phyloP scores from a whole-genome alignment of 2,113 vertebrate genomes.

The Gasterosteus aculeatus region DNA sequence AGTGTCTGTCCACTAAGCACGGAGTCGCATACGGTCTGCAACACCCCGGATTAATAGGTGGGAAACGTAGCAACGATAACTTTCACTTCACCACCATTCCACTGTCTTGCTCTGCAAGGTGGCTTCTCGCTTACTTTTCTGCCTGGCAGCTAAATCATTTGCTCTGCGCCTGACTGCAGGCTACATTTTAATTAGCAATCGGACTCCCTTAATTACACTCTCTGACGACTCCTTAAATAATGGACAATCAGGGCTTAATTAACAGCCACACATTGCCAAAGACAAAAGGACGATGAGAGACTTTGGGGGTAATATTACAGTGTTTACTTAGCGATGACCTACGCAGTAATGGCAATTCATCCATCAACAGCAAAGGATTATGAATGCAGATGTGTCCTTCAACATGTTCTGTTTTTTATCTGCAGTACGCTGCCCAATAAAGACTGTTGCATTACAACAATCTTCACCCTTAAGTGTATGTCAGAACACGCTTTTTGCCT shows the following conservation, averaged over 20 bases:
- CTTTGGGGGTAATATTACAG: slow-evolving; percentile 45
- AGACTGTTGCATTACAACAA: no score
- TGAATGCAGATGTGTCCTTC: background rate
- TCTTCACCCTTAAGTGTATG: background rate
- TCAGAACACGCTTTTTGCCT: slow-evolving; percentile 8
- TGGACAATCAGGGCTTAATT: slow-evolving; percentile 79
- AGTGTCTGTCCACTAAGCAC: slow-evolving; percentile 29
- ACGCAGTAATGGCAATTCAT: slow-evolving; percentile 27
- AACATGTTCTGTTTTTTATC: background rate
- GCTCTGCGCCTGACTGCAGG: slow-evolving; percentile 75
- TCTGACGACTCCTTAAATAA: slow-evolving; percentile 78
- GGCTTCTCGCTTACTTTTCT: slow-evolving; percentile 42
- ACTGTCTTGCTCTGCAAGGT: slow-evolving; percentile 34
- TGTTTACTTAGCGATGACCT: slow-evolving; percentile 62
- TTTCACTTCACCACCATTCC: slow-evolving; percentile 38
- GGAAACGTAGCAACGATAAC: slow-evolving; percentile 19
- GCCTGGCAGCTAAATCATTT: slow-evolving; percentile 76
- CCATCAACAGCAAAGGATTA: background rate
- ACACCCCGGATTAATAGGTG: background rate
- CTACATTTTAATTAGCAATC: slow-evolving; percentile 84
- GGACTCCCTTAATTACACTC: slow-evolving; percentile 82
- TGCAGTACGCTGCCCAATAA: background rate
- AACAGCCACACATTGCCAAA: slow-evolving; percentile 72
- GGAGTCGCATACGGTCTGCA: slow-evolving; percentile 49
- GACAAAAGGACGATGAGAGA: slow-evolving; percentile 66